These are phyloP conservation scores for Rambutsinella grinnellia DNA, from an alignment of 2,888 invertebrate genomes.

Conservation along the genomic window DNA sequence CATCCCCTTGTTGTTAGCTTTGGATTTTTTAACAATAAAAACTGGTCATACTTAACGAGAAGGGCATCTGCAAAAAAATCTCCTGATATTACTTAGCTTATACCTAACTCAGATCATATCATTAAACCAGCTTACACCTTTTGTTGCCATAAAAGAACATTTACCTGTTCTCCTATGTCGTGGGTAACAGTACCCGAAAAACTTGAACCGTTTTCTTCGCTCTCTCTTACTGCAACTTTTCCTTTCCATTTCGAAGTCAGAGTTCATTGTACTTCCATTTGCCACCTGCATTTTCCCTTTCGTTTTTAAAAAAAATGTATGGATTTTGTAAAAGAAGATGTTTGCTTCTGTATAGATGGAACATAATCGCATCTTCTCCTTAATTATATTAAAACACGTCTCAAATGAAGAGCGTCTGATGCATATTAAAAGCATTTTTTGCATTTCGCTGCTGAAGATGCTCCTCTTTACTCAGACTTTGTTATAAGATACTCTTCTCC, in stretches of 20 bases:
- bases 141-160: neutral
- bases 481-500: neutral
- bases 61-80: slow-evolving; percentile 2
- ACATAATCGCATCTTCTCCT: neutral
- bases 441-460: neutral
- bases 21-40: slow-evolving; percentile 15
- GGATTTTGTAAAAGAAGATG: neutral
- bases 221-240: neutral
- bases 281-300: neutral
- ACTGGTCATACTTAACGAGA: slow-evolving; percentile 28
- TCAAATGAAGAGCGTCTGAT: neutral
- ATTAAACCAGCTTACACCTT: neutral
- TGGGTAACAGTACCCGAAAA: slow-evolving; percentile 31
- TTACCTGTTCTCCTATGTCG: slow-evolving; percentile 7
- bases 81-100: neutral
- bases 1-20: slow-evolving; percentile 14
- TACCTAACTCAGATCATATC: too few species aligned
- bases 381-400: slow-evolving; percentile 22
- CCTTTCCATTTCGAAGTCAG: slow-evolving; percentile 45
- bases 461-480: neutral
- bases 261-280: slow-evolving; percentile 45
- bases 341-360: neutral
- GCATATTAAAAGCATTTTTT: neutral
- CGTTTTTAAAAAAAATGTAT: neutral
- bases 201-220: slow-evolving; percentile 1